A percentile compares a stretch with the other conserved stretches of the same genome.
Conservation (phyloP, 2,888 invertebrate genomes). For the Netelia fuscicornis region DNA sequence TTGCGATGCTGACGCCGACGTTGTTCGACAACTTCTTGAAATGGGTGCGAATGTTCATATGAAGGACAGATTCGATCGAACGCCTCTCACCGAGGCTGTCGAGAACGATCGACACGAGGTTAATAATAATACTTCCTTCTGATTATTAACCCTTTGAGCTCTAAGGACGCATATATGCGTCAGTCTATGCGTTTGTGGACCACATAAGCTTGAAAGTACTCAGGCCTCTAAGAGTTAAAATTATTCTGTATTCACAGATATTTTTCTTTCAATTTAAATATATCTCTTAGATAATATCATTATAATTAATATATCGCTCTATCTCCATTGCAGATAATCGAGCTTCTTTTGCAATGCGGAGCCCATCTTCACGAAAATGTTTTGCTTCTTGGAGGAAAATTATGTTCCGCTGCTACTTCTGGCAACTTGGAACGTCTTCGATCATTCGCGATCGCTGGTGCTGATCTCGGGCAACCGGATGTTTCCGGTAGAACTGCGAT, state of each 20-base stretch:
- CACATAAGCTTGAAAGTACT: too few species aligned
- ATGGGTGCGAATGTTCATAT: conserved; percentile 94
- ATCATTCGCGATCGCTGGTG: conserved; percentile 89
- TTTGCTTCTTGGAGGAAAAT: conserved; percentile 88
- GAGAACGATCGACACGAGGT: conserved; percentile 87
- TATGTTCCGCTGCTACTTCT: conserved; percentile 89
- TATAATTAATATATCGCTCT: neutral
- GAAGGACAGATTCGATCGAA: conserved; percentile 90
- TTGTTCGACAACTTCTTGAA: conserved; percentile 90
- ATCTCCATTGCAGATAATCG: conserved; percentile 86
- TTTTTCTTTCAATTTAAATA: neutral
- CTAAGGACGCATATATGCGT: too few species aligned
- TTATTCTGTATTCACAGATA: conserved; percentile 3
- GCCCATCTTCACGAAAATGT: conserved; percentile 89
- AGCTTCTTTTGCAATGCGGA: conserved; percentile 90
- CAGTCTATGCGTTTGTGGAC: too few species aligned
- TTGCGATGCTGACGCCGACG: conserved; percentile 88
- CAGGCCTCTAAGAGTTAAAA: too few species aligned
- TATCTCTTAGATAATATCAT: neutral
- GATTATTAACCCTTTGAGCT: too few species aligned
- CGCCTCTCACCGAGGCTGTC: conserved; percentile 90
- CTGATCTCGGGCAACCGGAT: conserved; percentile 88
- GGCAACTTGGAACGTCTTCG: conserved; percentile 87
- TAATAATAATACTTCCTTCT: neutral
- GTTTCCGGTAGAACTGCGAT: conserved; percentile 89